These are phyloP conservation scores for Bugulina stolonifera DNA, from an alignment of 2,888 invertebrate genomes.

Conservation along the genomic window DNA sequence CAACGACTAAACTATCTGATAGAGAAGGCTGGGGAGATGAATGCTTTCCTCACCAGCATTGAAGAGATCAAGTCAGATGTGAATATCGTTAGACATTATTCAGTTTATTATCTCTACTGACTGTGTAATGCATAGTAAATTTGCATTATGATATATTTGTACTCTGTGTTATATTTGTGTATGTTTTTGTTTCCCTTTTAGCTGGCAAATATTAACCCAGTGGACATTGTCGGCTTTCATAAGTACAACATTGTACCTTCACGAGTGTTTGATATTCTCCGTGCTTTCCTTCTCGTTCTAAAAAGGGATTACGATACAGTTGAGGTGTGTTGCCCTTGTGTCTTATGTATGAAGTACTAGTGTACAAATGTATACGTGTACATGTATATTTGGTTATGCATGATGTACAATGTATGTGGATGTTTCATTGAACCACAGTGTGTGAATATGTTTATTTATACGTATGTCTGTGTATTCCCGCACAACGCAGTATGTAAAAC, in stretches of 20 bases:
- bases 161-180: not conserved
- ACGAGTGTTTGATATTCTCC: constrained; percentile 1
- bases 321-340: constrained; percentile 16
- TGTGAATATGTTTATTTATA: too few relatives aligned
- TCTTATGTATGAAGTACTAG: too few relatives aligned
- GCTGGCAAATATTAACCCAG: not conserved
- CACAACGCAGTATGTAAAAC: too few relatives aligned
- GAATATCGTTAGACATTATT: not conserved
- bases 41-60: constrained; percentile 9
- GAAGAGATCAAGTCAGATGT: constrained; percentile 17
- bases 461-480: too few relatives aligned
- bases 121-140: not conserved
- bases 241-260: constrained; percentile 7
- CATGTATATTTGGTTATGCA: too few relatives aligned
- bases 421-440: too few relatives aligned
- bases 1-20: not conserved
- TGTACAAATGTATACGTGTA: too few relatives aligned
- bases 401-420: too few relatives aligned
- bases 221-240: not conserved
- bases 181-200: not conserved
- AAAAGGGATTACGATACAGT: too few relatives aligned
- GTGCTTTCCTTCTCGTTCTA: not conserved
- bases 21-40: constrained; percentile 8
- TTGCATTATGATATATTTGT: not conserved
- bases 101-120: not conserved